Conservation (phyloP, 2,113 vertebrate genomes). For the Sphyrna mokarran region DNA sequence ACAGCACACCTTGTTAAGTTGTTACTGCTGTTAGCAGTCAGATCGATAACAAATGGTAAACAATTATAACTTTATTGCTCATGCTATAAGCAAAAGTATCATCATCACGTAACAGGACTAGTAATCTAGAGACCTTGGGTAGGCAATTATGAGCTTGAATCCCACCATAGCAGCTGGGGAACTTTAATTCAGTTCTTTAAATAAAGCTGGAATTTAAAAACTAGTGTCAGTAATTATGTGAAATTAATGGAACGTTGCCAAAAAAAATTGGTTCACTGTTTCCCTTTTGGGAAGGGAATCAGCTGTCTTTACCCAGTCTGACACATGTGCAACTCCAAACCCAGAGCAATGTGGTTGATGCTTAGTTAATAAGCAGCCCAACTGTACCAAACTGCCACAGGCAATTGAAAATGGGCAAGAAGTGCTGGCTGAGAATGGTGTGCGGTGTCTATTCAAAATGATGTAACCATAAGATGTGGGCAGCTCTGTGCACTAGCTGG, state of each 20-base stretch:
- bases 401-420: neutral
- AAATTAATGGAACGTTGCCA: neutral
- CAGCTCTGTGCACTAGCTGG: neutral
- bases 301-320: neutral
- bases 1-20: no score
- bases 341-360: neutral
- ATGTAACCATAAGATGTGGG: neutral
- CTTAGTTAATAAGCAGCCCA: neutral
- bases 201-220: neutral
- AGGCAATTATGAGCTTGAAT: no score
- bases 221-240: neutral
- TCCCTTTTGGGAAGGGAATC: neutral
- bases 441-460: neutral
- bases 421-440: neutral
- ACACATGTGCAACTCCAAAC: neutral
- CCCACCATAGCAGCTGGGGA: neutral
- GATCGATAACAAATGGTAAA: no score
- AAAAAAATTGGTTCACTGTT: neutral
- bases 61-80: no score
- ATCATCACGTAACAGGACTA: neutral
- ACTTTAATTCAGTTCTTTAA: neutral
- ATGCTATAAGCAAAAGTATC: neutral
- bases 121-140: neutral
- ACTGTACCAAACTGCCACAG: neutral
- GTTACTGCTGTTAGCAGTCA: no score